These are phyloP conservation scores for Ichneumoninae sp. DNA, from an alignment of 2,888 invertebrate species.

Conservation along the genomic window DNA sequence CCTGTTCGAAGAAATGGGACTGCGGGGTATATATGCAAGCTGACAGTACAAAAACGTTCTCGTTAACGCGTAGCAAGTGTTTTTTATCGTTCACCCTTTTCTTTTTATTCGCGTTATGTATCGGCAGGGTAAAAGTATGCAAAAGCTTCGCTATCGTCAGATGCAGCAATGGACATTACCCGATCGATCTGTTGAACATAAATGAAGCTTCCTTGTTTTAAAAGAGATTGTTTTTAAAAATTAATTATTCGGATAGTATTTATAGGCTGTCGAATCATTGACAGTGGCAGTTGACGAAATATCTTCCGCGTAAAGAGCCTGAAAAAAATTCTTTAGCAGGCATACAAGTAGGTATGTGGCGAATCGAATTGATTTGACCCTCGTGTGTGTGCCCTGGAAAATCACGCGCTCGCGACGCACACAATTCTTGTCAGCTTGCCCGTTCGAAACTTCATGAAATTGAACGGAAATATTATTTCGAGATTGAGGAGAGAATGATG, in stretches of 20 bases:
- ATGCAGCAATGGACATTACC: conserved; percentile 9
- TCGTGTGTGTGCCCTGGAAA: conserved; percentile 3
- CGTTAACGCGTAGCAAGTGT: conserved; percentile 40
- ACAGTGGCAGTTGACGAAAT: conserved; percentile 63
- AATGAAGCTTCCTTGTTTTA: conserved; percentile 10
- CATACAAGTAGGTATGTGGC: conserved; percentile 49
- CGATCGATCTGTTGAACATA: conserved; percentile 24
- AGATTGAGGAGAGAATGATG: neutral
- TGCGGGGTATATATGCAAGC: conserved; percentile 53
- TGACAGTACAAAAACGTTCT: conserved; percentile 52
- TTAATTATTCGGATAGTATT: conserved; percentile 37
- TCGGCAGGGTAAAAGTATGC: conserved; percentile 47
- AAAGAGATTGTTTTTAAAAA: neutral
- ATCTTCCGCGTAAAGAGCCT: conserved; percentile 33
- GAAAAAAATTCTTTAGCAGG: conserved; percentile 35
- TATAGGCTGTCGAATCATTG: conserved; percentile 51
- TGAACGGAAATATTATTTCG: conserved; percentile 2
- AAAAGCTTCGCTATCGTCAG: conserved; percentile 47
- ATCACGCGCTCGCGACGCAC: conserved; percentile 6
- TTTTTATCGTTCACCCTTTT: conserved; percentile 20
- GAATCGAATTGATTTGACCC: conserved; percentile 28
- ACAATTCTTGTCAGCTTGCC: conserved; percentile 51
- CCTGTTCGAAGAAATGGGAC: conserved; percentile 23
- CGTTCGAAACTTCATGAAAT: conserved; percentile 48
- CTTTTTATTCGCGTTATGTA: conserved; percentile 13